These are phyloP conservation scores for Synchiropus splendidus DNA, from an alignment of 2,113 vertebrate species.

Conservation along the genomic window DNA sequence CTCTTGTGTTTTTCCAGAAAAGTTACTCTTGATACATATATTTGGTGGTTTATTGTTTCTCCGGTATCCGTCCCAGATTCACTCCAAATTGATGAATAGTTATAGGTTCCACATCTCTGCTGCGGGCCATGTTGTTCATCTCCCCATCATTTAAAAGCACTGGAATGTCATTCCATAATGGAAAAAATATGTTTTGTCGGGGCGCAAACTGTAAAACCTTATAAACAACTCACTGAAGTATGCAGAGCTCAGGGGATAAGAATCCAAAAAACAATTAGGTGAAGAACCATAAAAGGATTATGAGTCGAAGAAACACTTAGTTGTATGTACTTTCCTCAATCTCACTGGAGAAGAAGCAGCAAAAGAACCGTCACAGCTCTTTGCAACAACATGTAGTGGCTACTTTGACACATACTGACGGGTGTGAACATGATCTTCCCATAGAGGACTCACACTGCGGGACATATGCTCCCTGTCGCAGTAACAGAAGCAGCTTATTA, in stretches of 20 bases:
- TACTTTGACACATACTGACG: no score
- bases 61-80: not conserved
- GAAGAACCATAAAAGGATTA: conserved; percentile 19
- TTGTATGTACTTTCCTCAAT: no score
- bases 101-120: not conserved
- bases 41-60: no score
- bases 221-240: conserved; percentile 42
- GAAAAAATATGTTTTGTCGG: conserved; percentile 37
- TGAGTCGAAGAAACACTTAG: conserved; percentile 7
- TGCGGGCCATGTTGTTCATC: conserved; percentile 1
- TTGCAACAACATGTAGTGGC: no score
- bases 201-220: conserved; percentile 12
- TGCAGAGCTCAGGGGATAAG: conserved; percentile 17
- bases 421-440: no score
- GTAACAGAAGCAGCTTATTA: no score
- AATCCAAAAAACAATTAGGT: conserved; percentile 41
- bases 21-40: no score
- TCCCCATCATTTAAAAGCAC: conserved; percentile 8
- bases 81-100: conserved; percentile 3
- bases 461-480: no score
- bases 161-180: conserved; percentile 31
- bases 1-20: no score
- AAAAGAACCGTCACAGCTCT: no score
- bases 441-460: no score
- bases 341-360: no score